A percentile compares a stretch with the other conserved stretches of the same genome.
Conservation (phyloP, 2,797 vertebrate species). For the Molothrus aeneus region DNA sequence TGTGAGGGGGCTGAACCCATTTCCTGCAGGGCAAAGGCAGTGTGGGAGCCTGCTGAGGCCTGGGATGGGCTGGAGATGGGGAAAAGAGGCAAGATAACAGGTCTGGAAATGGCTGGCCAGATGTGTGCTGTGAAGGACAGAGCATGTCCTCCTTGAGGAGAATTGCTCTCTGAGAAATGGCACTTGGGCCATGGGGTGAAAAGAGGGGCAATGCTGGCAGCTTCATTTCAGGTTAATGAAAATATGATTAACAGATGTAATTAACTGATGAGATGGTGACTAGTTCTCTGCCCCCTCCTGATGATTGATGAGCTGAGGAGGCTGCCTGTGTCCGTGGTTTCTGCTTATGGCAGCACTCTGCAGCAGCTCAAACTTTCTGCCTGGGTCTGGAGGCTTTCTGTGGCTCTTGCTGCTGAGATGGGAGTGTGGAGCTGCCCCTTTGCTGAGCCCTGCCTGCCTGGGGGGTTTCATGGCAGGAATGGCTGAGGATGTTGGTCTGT, state of each 20-base stretch:
- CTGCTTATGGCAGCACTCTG: constrained; percentile 44
- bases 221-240: constrained; percentile 50
- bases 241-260: constrained; percentile 63
- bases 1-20: not conserved
- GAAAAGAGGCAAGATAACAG: not conserved
- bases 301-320: constrained; percentile 18
- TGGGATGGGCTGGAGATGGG: not conserved
- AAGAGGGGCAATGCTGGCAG: not conserved
- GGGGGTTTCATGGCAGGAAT: not conserved
- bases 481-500: not conserved
- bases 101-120: not conserved
- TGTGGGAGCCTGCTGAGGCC: not conserved
- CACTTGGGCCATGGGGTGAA: not conserved
- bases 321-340: not conserved
- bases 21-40: not conserved
- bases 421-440: not conserved
- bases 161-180: not conserved
- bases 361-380: not conserved
- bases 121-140: not conserved
- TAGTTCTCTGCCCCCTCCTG: constrained; percentile 1
- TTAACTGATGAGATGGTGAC: constrained; percentile 47
- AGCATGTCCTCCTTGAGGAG: not conserved
- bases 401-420: not conserved
- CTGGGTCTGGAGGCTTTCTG: not conserved
- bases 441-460: not conserved